phyloP scores from a whole-genome alignment of 2,888 invertebrate species.

The Caenorhabditis japonica region DNA sequence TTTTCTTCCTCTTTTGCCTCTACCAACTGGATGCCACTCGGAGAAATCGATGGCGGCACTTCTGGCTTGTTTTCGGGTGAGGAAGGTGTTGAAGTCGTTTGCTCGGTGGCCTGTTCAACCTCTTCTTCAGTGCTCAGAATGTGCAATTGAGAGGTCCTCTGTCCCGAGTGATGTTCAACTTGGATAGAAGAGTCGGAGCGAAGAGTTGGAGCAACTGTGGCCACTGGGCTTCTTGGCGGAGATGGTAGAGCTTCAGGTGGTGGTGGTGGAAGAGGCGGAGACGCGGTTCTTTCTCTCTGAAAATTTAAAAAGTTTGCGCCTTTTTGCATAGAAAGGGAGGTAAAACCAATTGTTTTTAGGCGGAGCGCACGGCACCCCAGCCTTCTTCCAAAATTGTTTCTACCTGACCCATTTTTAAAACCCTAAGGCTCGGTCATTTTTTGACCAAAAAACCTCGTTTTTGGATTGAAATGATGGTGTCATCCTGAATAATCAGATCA shows the following conservation, averaged over 20 bases:
- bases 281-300: constrained; percentile 28
- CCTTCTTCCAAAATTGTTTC: no score
- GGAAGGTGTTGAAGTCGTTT: constrained; percentile 31
- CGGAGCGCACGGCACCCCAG: no score
- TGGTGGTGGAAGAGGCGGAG: constrained; percentile 51
- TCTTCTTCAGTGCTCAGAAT: constrained; percentile 52
- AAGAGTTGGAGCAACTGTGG: constrained; percentile 22
- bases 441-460: not conserved
- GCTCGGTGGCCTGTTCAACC: constrained; percentile 27
- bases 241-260: constrained; percentile 43
- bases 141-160: constrained; percentile 42
- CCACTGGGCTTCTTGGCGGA: constrained; percentile 31
- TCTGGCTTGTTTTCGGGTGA: constrained; percentile 42
- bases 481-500: no score
- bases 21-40: constrained; percentile 43
- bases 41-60: constrained; percentile 51
- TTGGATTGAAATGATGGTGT: no score
- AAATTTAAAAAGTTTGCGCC: not conserved
- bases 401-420: not conserved
- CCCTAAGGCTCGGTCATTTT: no score
- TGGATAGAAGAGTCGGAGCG: no score
- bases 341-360: constrained; percentile 25
- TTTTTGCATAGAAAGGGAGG: not conserved
- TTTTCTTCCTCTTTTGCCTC: constrained; percentile 8
- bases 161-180: constrained; percentile 16